Percentiles rank a stretch among this genome's conserved stretches.
These are phyloP conservation scores for Setipinna tenuifilis DNA, from an alignment of 2,797 vertebrate species.

Conservation along the genomic window DNA sequence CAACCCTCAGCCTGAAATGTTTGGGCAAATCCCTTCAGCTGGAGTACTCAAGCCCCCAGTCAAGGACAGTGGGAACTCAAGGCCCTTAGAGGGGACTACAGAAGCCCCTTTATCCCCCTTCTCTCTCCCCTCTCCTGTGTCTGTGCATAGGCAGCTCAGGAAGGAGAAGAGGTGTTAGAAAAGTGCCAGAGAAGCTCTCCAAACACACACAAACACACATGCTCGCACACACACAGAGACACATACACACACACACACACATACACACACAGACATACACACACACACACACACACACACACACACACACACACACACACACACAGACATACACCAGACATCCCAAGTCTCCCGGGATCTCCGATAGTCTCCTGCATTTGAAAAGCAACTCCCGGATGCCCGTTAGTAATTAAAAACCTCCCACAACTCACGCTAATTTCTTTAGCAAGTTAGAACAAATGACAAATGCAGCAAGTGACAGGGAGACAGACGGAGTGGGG, in stretches of 20 bases:
- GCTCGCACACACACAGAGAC: no score
- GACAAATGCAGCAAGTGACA: no score
- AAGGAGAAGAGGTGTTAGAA: constrained; percentile 23
- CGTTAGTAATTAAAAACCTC: no score
- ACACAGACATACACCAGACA: not conserved
- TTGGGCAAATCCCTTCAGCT: constrained; percentile 40
- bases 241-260: no score
- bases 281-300: no score
- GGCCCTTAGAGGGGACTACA: constrained; percentile 46
- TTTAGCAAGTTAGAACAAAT: no score
- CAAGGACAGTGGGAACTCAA: constrained; percentile 42
- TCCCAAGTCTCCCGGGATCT: no score
- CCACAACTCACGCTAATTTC: no score
- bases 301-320: no score
- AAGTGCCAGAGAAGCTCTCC: not conserved
- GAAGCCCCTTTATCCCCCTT: constrained; percentile 49
- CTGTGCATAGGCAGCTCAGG: constrained; percentile 28
- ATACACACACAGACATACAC: no score
- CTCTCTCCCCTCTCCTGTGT: constrained; percentile 18
- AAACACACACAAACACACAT: not conserved
- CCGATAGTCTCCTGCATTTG: not conserved
- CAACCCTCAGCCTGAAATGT: constrained; percentile 37
- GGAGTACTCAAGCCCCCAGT: constrained; percentile 38
- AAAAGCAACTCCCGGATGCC: no score
- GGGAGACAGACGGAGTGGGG: no score